These are phyloP conservation scores for Myrmophylax atrothorax DNA, from an alignment of 2,113 vertebrate genomes.

Conservation along the genomic window DNA sequence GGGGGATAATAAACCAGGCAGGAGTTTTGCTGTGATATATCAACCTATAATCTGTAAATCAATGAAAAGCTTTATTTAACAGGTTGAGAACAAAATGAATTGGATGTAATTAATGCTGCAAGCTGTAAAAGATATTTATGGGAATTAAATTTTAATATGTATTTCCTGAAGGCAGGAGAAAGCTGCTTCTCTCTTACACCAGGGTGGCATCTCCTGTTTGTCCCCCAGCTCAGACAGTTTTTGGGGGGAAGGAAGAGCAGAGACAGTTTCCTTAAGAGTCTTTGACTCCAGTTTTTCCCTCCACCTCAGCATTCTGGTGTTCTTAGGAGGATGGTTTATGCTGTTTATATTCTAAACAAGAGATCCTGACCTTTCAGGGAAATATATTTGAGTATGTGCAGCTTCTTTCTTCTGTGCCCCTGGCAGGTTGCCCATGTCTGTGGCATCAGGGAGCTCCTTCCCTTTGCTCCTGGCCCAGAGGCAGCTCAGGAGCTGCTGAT, in stretches of 20 bases:
- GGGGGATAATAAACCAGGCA: slow-evolving; percentile 12
- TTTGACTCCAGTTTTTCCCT: background rate
- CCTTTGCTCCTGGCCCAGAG: background rate
- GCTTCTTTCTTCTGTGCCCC: rapidly evolving
- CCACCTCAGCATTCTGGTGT: rapidly evolving
- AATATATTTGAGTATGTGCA: rapidly evolving
- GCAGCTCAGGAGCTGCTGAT: background rate
- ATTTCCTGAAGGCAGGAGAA: background rate
- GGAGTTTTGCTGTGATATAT: background rate
- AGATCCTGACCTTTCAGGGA: background rate
- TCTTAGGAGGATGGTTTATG: background rate
- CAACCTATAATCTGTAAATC: slow-evolving; percentile 55
- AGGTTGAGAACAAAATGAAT: slow-evolving; percentile 44
- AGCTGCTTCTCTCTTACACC: background rate
- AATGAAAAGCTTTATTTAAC: slow-evolving; percentile 58
- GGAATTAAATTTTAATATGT: slow-evolving; percentile 48
- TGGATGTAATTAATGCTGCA: slow-evolving; percentile 53
- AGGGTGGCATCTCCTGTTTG: background rate
- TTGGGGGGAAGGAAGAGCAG: background rate
- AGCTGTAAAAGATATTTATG: slow-evolving; percentile 57
- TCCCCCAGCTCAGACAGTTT: background rate
- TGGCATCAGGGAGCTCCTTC: background rate
- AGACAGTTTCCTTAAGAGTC: rapidly evolving
- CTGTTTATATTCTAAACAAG: rapidly evolving
- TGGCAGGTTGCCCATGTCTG: rapidly evolving